phyloP scores from a whole-genome alignment of 2,888 invertebrate genomes.

The Agrotis ipsilon region DNA sequence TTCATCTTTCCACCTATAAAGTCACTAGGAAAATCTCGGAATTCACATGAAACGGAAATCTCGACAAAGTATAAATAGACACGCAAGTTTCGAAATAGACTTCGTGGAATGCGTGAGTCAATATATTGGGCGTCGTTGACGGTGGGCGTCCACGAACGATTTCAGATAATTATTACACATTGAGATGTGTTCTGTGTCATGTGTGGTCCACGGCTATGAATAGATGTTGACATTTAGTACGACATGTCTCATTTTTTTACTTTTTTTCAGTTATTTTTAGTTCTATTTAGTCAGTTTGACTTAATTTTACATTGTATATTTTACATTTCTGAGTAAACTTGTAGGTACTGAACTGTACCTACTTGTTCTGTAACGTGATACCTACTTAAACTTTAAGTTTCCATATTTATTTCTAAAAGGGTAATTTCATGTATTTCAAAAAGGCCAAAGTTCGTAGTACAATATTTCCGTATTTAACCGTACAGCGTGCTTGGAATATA shows the following conservation, averaged over 20 bases:
- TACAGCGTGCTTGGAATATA: too few species aligned
- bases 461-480: too few species aligned
- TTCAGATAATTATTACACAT: constrained; percentile 60
- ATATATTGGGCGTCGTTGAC: constrained; percentile 60
- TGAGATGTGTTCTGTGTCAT: constrained; percentile 25
- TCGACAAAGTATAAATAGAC: constrained; percentile 38
- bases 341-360: too few species aligned
- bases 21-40: not conserved
- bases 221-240: constrained; percentile 14
- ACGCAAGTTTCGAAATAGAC: constrained; percentile 51
- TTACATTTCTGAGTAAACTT: too few species aligned
- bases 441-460: too few species aligned
- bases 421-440: too few species aligned
- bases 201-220: constrained; percentile 47
- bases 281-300: not conserved
- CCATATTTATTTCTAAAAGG: too few species aligned
- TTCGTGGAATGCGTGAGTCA: constrained; percentile 62
- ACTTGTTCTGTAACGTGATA: too few species aligned
- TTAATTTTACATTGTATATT: not conserved
- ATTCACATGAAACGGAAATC: constrained; percentile 43
- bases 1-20: not conserved
- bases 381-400: too few species aligned
- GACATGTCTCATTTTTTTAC: not conserved
- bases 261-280: not conserved
- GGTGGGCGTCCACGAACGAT: constrained; percentile 58